Percentiles rank a stretch among this genome's conserved stretches.
Evolutionary conservation across 1,140 invertebrate genomes (phyloP).

Genomic region (Aethina tumida): DNA sequence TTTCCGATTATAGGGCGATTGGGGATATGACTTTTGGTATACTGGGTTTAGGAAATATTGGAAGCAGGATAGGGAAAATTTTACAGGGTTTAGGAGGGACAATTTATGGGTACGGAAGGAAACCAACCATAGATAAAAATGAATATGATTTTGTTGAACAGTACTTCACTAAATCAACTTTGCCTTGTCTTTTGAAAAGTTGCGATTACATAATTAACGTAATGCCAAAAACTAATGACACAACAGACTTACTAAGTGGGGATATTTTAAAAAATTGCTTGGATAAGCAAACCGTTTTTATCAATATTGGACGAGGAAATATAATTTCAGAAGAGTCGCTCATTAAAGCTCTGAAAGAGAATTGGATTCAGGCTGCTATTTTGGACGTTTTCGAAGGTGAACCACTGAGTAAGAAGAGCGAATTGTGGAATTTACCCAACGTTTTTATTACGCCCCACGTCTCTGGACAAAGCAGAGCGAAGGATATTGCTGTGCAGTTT

Average conservation of each 20-base stretch:
- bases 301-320: constrained; percentile 49
- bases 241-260: constrained; percentile 41
- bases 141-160: constrained; percentile 25
- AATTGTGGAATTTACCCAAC: constrained; percentile 43
- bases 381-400: constrained; percentile 50
- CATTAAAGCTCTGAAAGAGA: constrained; percentile 42
- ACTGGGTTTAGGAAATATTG: constrained; percentile 43
- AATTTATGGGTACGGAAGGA: constrained; percentile 32
- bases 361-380: constrained; percentile 47
- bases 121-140: constrained; percentile 24
- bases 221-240: constrained; percentile 44
- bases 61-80: constrained; percentile 35
- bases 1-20: constrained; percentile 34
- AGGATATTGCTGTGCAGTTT: constrained; percentile 38
- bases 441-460: constrained; percentile 48
- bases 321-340: constrained; percentile 44
- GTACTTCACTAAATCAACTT: constrained; percentile 29
- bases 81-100: constrained; percentile 36
- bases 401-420: constrained; percentile 41
- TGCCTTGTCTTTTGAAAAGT: constrained; percentile 38
- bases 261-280: constrained; percentile 37
- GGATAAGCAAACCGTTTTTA: constrained; percentile 38
- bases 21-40: constrained; percentile 41
- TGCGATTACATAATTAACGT: constrained; percentile 50
- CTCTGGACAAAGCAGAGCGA: constrained; percentile 36